These are phyloP conservation scores for Ferdinandea cuprea DNA, from an alignment of 2,888 invertebrate genomes.

Conservation along the genomic window DNA sequence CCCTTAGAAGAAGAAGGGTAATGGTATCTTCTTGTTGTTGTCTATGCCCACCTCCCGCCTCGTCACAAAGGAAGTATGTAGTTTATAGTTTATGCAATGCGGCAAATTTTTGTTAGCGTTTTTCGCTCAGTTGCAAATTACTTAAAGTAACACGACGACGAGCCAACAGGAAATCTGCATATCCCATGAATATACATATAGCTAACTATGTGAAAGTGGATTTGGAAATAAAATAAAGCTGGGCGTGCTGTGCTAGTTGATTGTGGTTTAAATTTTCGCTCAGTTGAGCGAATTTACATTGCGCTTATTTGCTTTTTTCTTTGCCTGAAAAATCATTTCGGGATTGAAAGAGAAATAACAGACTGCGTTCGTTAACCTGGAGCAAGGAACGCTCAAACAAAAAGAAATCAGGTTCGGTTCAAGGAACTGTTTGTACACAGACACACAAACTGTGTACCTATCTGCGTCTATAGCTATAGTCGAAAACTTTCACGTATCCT, in stretches of 20 bases:
- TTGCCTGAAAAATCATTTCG: slow-evolving; percentile 13
- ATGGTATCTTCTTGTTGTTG: too few relatives aligned
- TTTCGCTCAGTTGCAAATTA: slow-evolving; percentile 57
- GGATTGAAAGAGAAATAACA: slow-evolving; percentile 22
- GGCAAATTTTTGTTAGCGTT: slow-evolving; percentile 49
- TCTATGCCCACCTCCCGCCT: slow-evolving; percentile 8
- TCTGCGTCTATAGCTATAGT: too few relatives aligned
- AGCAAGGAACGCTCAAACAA: slow-evolving; percentile 44
- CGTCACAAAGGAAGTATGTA: too few relatives aligned
- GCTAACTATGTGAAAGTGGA: slow-evolving; percentile 20
- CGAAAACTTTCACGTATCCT: slow-evolving; percentile 37
- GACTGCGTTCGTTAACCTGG: slow-evolving; percentile 58
- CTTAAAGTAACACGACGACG: slow-evolving; percentile 9
- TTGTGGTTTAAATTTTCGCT: slow-evolving; percentile 47
- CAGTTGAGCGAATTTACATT: slow-evolving; percentile 37
- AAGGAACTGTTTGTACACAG: slow-evolving; percentile 35
- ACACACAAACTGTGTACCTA: background rate
- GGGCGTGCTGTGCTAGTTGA: slow-evolving; percentile 16
- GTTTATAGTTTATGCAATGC: slow-evolving; percentile 74
- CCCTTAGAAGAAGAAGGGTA: too few relatives aligned
- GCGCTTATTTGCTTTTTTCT: slow-evolving; percentile 1
- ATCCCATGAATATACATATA: slow-evolving; percentile 32
- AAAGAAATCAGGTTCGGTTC: slow-evolving; percentile 22
- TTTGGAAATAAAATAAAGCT: slow-evolving; percentile 33
- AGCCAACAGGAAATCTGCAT: slow-evolving; percentile 35